Evolutionary conservation across 2,797 vertebrate genomes (phyloP), one percentile per base, ranked within the genome.

Genomic region (Sebastes steindachneri): DNA sequence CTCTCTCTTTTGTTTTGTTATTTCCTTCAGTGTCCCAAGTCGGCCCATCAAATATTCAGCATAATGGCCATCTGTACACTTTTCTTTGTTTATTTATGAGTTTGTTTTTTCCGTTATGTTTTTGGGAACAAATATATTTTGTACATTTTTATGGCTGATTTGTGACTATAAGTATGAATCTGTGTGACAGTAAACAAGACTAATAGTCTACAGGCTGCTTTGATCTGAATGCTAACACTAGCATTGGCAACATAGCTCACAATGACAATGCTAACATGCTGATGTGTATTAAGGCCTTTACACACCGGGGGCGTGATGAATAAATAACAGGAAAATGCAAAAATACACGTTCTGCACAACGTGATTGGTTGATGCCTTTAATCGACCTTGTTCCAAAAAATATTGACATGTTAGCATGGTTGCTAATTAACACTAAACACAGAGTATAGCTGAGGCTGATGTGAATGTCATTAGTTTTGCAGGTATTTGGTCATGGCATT

Each of bases 41-140:
- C 35, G 28, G 33, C 41, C 2, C 58, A 73, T 79, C 57, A 80
- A 60, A 82, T 84, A 69, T 72, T 79, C 37, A 75, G 21, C 66
- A 59, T 28, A 25, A 59, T 17, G 28, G 17, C 57, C 72, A 54
- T 70, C 57, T 73, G 62, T 19, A 64, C 19, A 29, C 25, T 48
- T 31, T 60, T 58, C 28, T 23, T 1, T 59, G 12, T 48, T 69
- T 72, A 64, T 78, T 65, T 64, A n/a, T 41, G 9, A 51, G 5
- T 31, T 63, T 41, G 45, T 29, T 41, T 29, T 25, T 14, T 9
- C 19, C 3, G 15, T 21, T 21, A 2, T 14, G 8, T 45, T 48
- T 79, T 53, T 41, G n/a, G 25, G 12, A 62, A 17, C 4, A 4
- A 11, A 12, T 21, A 29, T 0, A 68, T 68, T 23, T 33, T 54